Conservation (phyloP, 2,113 vertebrate species). For the Collichthys lucidus region DNA sequence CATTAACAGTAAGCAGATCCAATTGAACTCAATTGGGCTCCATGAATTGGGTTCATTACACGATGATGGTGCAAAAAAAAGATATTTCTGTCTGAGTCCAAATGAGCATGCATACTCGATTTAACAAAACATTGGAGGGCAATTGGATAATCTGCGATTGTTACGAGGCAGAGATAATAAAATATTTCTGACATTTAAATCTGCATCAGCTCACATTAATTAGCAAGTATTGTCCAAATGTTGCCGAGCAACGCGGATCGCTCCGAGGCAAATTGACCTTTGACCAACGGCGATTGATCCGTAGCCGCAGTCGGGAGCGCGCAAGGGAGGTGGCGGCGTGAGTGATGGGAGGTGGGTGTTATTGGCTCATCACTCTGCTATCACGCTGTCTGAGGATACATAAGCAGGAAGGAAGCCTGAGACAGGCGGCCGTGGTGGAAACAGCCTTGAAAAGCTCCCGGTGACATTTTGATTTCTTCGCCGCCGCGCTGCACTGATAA, state of each 20-base stretch:
- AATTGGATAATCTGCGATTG: slow-evolving; percentile 18
- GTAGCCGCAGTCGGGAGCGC: background rate
- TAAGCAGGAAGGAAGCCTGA: background rate
- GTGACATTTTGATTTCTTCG: slow-evolving; percentile 42
- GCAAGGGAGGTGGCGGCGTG: background rate
- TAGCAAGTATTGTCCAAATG: background rate
- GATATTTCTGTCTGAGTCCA: slow-evolving; percentile 16
- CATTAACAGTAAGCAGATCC: slow-evolving; percentile 18
- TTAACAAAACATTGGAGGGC: slow-evolving; percentile 17
- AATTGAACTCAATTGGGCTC: slow-evolving; percentile 20
- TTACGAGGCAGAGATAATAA: slow-evolving; percentile 2
- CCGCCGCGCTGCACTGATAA: slow-evolving; percentile 31
- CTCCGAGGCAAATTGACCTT: slow-evolving; percentile 30
- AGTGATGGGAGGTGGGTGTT: background rate
- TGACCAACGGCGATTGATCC: slow-evolving; percentile 31
- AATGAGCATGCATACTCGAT: slow-evolving; percentile 17
- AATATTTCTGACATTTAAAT: slow-evolving; percentile 49
- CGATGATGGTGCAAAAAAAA: background rate
- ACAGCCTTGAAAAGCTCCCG: slow-evolving; percentile 36
- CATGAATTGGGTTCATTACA: slow-evolving; percentile 19
- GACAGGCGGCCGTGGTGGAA: background rate
- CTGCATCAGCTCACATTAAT: slow-evolving; percentile 24
- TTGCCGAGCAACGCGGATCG: slow-evolving; percentile 28
- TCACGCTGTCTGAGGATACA: slow-evolving; percentile 12
- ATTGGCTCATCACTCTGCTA: slow-evolving; percentile 47